Base-by-base conservation (phyloP, 2,888 invertebrate species). In the Drosophila ustulata region DNA sequence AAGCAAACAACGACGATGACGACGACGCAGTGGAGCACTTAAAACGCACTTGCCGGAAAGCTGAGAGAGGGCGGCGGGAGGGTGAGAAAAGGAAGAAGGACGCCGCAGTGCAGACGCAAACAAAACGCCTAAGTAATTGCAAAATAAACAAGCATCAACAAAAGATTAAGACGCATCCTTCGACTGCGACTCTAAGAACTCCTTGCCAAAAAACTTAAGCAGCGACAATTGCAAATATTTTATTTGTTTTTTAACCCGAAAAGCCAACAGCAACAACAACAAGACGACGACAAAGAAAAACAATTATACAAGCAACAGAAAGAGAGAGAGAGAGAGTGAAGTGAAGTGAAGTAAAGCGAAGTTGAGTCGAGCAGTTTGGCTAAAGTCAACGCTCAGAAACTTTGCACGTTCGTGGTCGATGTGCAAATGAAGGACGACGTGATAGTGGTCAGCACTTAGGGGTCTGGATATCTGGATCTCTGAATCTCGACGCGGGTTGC, bases 111-210 rank as follows among this genome's bases (percentile, higher is more conserved):
- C 87, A 86, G 89, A 86, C 78, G 80, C 89, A 89, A 82, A 80
- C 90, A 84, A 76, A 89, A 89, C 88, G 89, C 90, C 90, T 90
- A 89, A 89, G 90, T 90, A 90, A 89, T 89, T 89, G 90, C 90
- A 90, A 78, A 90, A 90, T 90, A 89, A 89, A 89, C 90, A 89
- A 90, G 85, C 90, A 89, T 90, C 89, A 89, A 90, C 90, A 90
- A 88, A 89, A 89, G 90, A 89, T 90, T 90, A 89, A 90, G 90
- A 89, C 88, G 77, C 82, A 71, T 66, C 65, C 62, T 65, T 57
- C 71, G 50, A 32, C 52, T 26, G 47, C 30, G 41, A 11, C 55
- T 45, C n/a, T 39, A 11, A 23, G 52, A n/a, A 34, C 34, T 34
- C 9, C 34, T 34, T 11, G 34, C 39, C 3, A 49, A 8, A 49